phyloP scores from a whole-genome alignment of 2,888 invertebrate species.

The Eupithecia tripunctaria region DNA sequence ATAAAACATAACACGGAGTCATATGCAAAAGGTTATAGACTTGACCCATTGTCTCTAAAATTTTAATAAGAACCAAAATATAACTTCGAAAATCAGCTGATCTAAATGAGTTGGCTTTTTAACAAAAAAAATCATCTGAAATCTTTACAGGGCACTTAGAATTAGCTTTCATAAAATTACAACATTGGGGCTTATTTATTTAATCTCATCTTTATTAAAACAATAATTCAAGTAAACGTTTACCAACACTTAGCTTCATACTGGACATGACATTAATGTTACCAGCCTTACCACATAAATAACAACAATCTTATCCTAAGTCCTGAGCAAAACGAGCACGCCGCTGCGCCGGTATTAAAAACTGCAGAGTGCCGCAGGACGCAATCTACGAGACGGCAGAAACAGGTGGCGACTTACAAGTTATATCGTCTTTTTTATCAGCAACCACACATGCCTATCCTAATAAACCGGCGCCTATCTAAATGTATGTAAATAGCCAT shows the following conservation, averaged over 20 bases:
- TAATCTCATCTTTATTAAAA: constrained; percentile 13
- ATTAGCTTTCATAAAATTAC: background rate
- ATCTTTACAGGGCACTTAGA: background rate
- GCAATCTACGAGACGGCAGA: constrained; percentile 61
- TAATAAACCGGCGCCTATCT: constrained; percentile 51
- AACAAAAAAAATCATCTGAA: background rate
- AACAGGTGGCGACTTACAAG: constrained; percentile 65
- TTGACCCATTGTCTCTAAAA: background rate
- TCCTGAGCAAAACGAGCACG: constrained; percentile 32
- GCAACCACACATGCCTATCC: constrained; percentile 54
- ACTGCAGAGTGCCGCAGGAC: constrained; percentile 55
- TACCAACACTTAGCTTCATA: constrained; percentile 29
- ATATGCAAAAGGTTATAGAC: background rate
- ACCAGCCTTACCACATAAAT: constrained; percentile 32
- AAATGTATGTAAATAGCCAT: constrained; percentile 57
- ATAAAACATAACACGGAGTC: background rate
- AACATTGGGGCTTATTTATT: background rate
- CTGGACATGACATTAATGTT: constrained; percentile 17
- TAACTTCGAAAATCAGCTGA: background rate
- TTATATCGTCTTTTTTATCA: constrained; percentile 67
- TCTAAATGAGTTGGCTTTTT: background rate
- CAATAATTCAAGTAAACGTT: constrained; percentile 28
- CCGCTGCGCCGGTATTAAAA: constrained; percentile 54
- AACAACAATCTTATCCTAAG: constrained; percentile 34
- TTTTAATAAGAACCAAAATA: background rate